phyloP scores from a whole-genome alignment of 2,888 invertebrate species.

The Caenorhabditis zanzibari region DNA sequence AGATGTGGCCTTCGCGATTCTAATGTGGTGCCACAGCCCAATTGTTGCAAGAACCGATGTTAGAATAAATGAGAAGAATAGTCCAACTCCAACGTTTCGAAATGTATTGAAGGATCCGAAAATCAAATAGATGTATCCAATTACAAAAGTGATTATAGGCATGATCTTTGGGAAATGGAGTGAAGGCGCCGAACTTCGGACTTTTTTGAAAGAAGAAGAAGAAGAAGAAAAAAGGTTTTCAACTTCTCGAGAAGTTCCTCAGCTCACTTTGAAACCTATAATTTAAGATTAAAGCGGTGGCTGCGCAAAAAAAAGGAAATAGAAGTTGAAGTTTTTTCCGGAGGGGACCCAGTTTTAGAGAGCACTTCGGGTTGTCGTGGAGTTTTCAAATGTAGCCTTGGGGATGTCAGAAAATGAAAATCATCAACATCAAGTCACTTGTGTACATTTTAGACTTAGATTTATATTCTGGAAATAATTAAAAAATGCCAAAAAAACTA shows the following conservation, averaged over 20 bases:
- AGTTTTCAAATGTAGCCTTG: neutral
- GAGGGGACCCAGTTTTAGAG: conserved; percentile 3
- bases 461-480: neutral
- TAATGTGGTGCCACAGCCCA: neutral
- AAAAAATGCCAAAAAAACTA: neutral
- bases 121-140: conserved; percentile 20
- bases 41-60: conserved; percentile 3
- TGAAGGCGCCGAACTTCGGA: too few species aligned
- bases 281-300: conserved; percentile 18
- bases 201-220: neutral
- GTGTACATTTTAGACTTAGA: too few species aligned
- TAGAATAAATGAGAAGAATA: neutral
- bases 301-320: conserved; percentile 7
- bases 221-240: conserved; percentile 4
- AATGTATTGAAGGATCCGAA: conserved; percentile 33
- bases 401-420: conserved; percentile 21
- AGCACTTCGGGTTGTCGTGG: conserved; percentile 34
- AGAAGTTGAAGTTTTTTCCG: conserved; percentile 2
- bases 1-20: conserved; percentile 1
- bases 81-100: conserved; percentile 4
- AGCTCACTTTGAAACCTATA: conserved; percentile 8
- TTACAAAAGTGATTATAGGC: conserved; percentile 34
- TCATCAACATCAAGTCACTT: conserved; percentile 6
- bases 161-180: conserved; percentile 3
- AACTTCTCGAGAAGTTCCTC: conserved; percentile 1